Conservation (phyloP, 2,797 vertebrate species). For the Anguilla obscura region DNA sequence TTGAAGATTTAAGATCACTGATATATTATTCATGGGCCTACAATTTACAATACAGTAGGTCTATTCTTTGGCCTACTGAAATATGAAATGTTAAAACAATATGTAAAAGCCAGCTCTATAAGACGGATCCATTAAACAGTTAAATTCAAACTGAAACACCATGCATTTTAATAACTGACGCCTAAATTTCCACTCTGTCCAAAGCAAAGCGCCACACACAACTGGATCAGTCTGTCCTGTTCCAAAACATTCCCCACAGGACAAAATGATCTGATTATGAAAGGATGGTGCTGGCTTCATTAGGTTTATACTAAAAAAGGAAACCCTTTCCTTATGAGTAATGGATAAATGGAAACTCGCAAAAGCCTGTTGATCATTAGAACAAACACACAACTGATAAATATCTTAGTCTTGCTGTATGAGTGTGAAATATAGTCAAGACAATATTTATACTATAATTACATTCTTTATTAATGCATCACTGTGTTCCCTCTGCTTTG, state of each 20-base stretch:
- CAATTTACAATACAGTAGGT: background rate
- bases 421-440: background rate
- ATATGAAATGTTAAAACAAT: background rate
- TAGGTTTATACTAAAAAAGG: background rate
- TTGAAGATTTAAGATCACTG: background rate
- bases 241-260: constrained; percentile 32
- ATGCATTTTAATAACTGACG: background rate
- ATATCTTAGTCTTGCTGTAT: constrained; percentile 34
- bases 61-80: background rate
- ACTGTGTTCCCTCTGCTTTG: background rate
- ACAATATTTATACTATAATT: background rate
- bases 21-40: background rate
- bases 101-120: background rate
- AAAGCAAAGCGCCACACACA: background rate
- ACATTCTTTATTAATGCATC: background rate
- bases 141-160: background rate
- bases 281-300: background rate
- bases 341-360: background rate
- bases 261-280: constrained; percentile 15
- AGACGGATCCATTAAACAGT: background rate
- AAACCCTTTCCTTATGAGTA: background rate
- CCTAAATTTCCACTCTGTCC: background rate
- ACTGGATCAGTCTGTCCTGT: constrained; percentile 5
- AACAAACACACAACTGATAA: constrained; percentile 13
- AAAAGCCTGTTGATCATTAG: background rate